Percentiles rank a stretch among this genome's conserved stretches.
Conservation (phyloP, 1,140 invertebrate genomes). For the Drosophila nannoptera region DNA sequence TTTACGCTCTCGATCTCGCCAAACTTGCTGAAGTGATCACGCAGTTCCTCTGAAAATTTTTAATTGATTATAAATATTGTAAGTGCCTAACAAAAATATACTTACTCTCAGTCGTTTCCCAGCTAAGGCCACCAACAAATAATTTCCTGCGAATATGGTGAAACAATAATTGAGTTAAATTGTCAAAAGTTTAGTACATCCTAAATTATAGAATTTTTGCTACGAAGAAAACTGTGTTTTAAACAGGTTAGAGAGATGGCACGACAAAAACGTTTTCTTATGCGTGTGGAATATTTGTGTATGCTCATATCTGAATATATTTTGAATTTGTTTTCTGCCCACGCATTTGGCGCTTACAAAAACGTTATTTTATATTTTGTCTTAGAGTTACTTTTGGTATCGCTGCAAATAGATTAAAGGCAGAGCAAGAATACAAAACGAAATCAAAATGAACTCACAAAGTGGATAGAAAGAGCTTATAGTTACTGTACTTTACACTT, state of each 20-base stretch:
- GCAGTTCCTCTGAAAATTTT: constrained; percentile 89
- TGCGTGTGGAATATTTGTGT: constrained; percentile 53
- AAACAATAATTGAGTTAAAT: constrained; percentile 21
- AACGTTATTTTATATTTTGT: constrained; percentile 55
- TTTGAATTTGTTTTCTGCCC: constrained; percentile 40
- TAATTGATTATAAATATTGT: not conserved
- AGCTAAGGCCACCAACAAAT: constrained; percentile 97
- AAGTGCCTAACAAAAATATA: constrained; percentile 1
- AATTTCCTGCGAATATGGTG: constrained; percentile 90
- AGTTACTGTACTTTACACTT: constrained; percentile 60
- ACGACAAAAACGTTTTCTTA: constrained; percentile 38
- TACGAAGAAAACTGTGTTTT: constrained; percentile 40
- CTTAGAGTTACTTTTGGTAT: constrained; percentile 54
- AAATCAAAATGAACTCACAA: constrained; percentile 69
- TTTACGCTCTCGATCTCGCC: constrained; percentile 96
- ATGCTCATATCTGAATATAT: constrained; percentile 33
- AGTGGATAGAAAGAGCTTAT: constrained; percentile 46
- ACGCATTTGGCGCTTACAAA: constrained; percentile 43
- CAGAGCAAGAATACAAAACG: constrained; percentile 66
- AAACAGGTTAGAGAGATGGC: constrained; percentile 22
- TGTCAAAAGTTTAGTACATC: not conserved
- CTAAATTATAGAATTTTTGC: constrained; percentile 33
- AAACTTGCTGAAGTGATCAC: constrained; percentile 93
- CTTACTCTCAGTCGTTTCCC: constrained; percentile 98
- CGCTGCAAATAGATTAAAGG: constrained; percentile 70